Evolutionary conservation across 2,797 vertebrate species (phyloP), one percentile per base, ranked within the genome.

Genomic region (Melanotaenia trifasciata): DNA sequence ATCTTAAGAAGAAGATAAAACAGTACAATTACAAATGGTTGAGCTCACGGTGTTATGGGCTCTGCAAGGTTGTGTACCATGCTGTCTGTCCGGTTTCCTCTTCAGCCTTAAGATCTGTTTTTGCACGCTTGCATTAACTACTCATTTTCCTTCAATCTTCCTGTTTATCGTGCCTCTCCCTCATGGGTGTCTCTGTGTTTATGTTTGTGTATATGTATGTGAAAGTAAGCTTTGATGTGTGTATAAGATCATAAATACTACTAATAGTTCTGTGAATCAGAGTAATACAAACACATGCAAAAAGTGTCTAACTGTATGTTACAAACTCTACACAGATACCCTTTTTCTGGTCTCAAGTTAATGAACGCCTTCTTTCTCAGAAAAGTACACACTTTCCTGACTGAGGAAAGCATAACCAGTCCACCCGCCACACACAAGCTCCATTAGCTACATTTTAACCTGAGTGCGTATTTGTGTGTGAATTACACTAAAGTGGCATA

Each of bases 1-100:
- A 89, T 92, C 89, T 87, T 76, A 36, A 72, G 79, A 85, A 32
- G 74, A 61, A 58, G 84, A 90, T 89, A 85, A 92, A 91, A 84
- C 87, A 82, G 74, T 78, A 70, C 72, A 75, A 79, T 87, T 85
- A 70, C 73, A 61, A 84, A 70, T 60, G 77, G 43, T 83, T 72
- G 64, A 78, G 74, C 71, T 84, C 1, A 3, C 11, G 30, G 64
- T 66, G 74, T 74, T 67, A n/a, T 59, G 66, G 74, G 78, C 61
- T 71, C 69, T 72, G 74, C 30, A 28, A 24, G 38, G 61, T 61
- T 13, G 59, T 26, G 59, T 28, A 30, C 58, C 60, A 75, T 58
- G 76, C 74, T 18, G 59, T 61, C 74, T 3, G 59, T 82, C 72
- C 18, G 10, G 65, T 84, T 87, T 85, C 59, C 72, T 66, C 16